Percentiles rank a stretch among this genome's conserved stretches.
Evolutionary conservation across 2,888 invertebrate genomes (phyloP).

Genomic region (Eubasilissa splendida): DNA sequence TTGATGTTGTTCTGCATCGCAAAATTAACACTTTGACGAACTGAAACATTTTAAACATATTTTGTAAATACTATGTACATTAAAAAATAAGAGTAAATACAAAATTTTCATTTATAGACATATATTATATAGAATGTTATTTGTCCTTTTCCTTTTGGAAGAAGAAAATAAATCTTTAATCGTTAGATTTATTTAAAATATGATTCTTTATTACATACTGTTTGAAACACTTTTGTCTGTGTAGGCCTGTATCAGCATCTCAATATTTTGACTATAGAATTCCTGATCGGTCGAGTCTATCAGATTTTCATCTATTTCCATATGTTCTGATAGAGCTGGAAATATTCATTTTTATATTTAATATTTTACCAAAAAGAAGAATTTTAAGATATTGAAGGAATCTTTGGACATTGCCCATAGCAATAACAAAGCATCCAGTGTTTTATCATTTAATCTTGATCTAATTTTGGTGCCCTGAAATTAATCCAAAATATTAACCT

Average conservation of each 20-base stretch:
- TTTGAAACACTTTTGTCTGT: slow-evolving; percentile 40
- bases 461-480: too few relatives aligned
- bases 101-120: too few relatives aligned
- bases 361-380: too few relatives aligned
- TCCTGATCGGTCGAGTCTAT: slow-evolving; percentile 12
- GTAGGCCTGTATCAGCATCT: slow-evolving; percentile 37
- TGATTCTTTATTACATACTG: slow-evolving; percentile 10
- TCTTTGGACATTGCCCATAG: too few relatives aligned
- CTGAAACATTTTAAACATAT: slow-evolving; percentile 60
- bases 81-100: background rate
- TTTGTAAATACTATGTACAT: slow-evolving; percentile 14
- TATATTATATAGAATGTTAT: background rate
- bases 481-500: too few relatives aligned
- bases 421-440: too few relatives aligned
- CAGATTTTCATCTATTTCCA: background rate
- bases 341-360: background rate
- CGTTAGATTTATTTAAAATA: background rate
- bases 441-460: too few relatives aligned
- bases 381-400: too few relatives aligned
- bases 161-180: background rate
- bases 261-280: slow-evolving; percentile 35
- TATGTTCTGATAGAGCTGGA: background rate
- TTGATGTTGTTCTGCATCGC: slow-evolving; percentile 66
- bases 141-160: too few relatives aligned
- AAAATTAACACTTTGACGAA: slow-evolving; percentile 69